Evolutionary conservation across 1,140 invertebrate genomes (phyloP).

Genomic region (Drosophila simulans): DNA sequence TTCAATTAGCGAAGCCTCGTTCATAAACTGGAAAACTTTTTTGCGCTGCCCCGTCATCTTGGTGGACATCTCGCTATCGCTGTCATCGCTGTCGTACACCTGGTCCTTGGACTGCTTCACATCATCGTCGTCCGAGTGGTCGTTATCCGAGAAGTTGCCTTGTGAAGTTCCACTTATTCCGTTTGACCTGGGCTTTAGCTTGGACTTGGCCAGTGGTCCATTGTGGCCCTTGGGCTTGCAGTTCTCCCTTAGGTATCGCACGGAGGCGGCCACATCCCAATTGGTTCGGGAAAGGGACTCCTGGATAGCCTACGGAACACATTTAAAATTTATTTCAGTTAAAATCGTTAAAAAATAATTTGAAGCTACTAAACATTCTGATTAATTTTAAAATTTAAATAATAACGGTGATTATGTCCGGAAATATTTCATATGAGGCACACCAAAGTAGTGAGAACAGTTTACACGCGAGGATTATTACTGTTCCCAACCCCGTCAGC

Average conservation of each 20-base stretch:
- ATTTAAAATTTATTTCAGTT: background rate
- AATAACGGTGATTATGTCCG: background rate
- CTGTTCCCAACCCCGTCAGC: slow-evolving; percentile 12
- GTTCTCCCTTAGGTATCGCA: slow-evolving; percentile 66
- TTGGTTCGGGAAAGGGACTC: slow-evolving; percentile 70
- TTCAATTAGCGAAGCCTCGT: slow-evolving; percentile 88
- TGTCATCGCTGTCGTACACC: slow-evolving; percentile 88
- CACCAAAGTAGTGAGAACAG: background rate
- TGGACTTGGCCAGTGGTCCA: slow-evolving; percentile 39
- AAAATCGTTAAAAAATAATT: background rate
- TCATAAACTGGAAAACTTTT: slow-evolving; percentile 91
- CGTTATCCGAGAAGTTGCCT: slow-evolving; percentile 63
- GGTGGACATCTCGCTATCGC: slow-evolving; percentile 89
- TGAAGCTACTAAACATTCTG: background rate
- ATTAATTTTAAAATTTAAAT: background rate
- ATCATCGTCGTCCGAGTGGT: slow-evolving; percentile 72
- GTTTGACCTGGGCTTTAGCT: slow-evolving; percentile 59
- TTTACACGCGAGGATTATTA: slow-evolving; percentile 4
- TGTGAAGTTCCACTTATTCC: slow-evolving; percentile 52
- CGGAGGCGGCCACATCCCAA: slow-evolving; percentile 76
- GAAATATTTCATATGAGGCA: too few species aligned
- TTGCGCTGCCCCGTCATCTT: slow-evolving; percentile 89
- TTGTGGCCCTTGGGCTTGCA: slow-evolving; percentile 59
- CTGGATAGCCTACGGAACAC: slow-evolving; percentile 72
- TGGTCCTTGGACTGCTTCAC: slow-evolving; percentile 70